Conservation (phyloP, 2,113 vertebrate genomes). For the Notothenia coriiceps region DNA sequence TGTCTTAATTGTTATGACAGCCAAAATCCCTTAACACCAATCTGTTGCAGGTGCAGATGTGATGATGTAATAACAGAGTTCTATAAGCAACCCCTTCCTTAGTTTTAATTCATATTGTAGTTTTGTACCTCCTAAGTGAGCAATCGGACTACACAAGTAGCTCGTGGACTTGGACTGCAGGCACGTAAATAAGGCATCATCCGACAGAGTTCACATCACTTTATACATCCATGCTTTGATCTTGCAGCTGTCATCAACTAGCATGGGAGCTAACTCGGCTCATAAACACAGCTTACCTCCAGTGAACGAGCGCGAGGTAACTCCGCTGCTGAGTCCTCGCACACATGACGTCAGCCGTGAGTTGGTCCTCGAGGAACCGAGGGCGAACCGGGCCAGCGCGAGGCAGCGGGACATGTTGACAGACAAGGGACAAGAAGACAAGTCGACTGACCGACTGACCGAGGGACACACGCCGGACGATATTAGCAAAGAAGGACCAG, state of each 20-base stretch:
- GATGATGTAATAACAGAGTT: conserved; percentile 4
- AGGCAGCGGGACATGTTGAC: conserved; percentile 78
- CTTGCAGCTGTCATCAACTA: not conserved
- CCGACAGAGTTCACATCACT: not conserved
- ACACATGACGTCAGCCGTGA: conserved; percentile 34
- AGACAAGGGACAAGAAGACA: not conserved
- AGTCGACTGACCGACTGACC: conserved; percentile 13
- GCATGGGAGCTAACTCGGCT: conserved; percentile 31
- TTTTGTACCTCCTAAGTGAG: too few relatives aligned
- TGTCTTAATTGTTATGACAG: not conserved
- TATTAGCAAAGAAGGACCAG: conserved; percentile 23
- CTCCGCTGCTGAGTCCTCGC: conserved; percentile 47
- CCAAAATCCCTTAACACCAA: not conserved
- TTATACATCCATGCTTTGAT: too few relatives aligned
- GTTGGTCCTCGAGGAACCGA: conserved; percentile 43
- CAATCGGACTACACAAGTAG: not conserved
- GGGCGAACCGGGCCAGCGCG: conserved; percentile 63
- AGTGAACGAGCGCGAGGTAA: conserved; percentile 15
- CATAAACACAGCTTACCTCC: conserved; percentile 54
- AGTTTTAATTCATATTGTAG: not conserved
- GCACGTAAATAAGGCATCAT: too few relatives aligned
- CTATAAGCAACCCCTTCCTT: not conserved
- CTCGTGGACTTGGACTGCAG: not conserved
- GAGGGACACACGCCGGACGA: conserved; percentile 56
- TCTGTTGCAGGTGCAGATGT: not conserved